Base-by-base conservation (phyloP, 2,888 invertebrate species). In the Andrena hattorfiana region DNA sequence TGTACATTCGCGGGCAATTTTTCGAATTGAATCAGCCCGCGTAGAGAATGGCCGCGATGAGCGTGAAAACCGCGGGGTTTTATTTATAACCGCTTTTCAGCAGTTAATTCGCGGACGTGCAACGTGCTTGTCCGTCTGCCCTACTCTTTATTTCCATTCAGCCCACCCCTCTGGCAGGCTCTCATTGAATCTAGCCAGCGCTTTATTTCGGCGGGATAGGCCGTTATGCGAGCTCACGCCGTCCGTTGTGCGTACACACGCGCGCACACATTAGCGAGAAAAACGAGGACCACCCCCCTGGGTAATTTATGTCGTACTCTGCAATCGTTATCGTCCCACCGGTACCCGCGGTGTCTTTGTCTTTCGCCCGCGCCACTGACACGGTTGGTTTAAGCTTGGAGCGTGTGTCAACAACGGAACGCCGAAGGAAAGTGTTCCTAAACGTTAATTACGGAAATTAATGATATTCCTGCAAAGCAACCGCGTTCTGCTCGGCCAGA, bases 21-120 rank as follows among this genome's bases (percentile, higher is more conserved):
- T 51, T 20, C 51, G 8, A 20, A 51, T 51, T 51, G 20, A 51
- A 51, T 56, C 62, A 68, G 49, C 35, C 54, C 7, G 64, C 2
- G 8, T n/a, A 10, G 7, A 67, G 74, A 32, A 62, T 64, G 64
- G 8, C 56, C 77, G 69, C 69, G 77, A 35, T 67, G 51, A 42
- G 59, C 64, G 26, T 71, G 79, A 68, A 69, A 77, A 81, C 82
- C 70, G 42, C 69, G 62, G 59, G 70, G 51, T 84, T 89, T 89
- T 89, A 90, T 89, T 89, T 89, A 86, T 80, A 89, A 87, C 72
- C 80, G 79, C 73, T 89, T 86, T 90, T 87, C 89, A 89, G 60
- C 82, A 69, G 89, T 85, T 89, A 88, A 89, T 85, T 83, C 86
- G 63, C 49, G 66, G 42, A 63, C 83, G 69, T 77, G 48, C 23